A percentile compares a stretch with the other conserved stretches of the same genome.
Conservation (phyloP, 2,797 vertebrate genomes). For the Pempheris klunzingeri region DNA sequence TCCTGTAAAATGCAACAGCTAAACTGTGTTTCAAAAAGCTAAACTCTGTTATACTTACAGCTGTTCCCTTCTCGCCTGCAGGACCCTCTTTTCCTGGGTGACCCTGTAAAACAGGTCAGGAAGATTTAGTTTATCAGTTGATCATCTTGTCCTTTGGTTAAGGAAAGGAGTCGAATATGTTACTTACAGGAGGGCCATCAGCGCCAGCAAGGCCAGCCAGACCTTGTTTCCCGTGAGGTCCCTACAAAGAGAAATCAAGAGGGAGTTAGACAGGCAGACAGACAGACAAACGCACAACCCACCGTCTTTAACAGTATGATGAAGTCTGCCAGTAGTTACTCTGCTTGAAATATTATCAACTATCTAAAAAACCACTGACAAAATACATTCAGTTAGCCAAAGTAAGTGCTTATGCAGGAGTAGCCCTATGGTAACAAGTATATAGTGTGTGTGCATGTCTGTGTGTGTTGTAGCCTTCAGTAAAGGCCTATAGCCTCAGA, state of each 20-base stretch:
- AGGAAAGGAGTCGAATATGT: not conserved
- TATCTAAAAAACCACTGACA: slow-evolving; percentile 48
- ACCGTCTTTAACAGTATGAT: not conserved
- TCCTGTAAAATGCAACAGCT: slow-evolving; percentile 9
- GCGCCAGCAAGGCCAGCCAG: slow-evolving; percentile 92
- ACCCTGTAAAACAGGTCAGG: slow-evolving; percentile 83
- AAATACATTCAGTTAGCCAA: slow-evolving; percentile 34
- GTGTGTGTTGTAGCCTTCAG: slow-evolving; percentile 44
- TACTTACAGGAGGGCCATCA: slow-evolving; percentile 96
- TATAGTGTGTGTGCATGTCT: slow-evolving; percentile 8
- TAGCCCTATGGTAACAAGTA: slow-evolving; percentile 29
- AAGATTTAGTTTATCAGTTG: slow-evolving; percentile 5
- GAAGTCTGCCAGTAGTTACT: slow-evolving; percentile 9
- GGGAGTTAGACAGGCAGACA: slow-evolving; percentile 18
- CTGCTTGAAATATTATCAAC: slow-evolving; percentile 39
- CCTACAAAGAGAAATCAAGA: slow-evolving; percentile 80
- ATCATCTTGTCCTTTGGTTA: not conserved
- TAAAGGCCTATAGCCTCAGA: slow-evolving; percentile 61
- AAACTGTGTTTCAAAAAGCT: not conserved
- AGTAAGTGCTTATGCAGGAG: slow-evolving; percentile 52
- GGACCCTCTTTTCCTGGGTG: slow-evolving; percentile 98
- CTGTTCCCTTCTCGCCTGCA: slow-evolving; percentile 93
- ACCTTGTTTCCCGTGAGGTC: slow-evolving; percentile 94
- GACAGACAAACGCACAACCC: not conserved
- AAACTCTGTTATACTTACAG: slow-evolving; percentile 81